Percentiles rank a stretch among this genome's conserved stretches.
Evolutionary conservation across 2,797 vertebrate species (phyloP).

Genomic region (Miichthys miiuy): DNA sequence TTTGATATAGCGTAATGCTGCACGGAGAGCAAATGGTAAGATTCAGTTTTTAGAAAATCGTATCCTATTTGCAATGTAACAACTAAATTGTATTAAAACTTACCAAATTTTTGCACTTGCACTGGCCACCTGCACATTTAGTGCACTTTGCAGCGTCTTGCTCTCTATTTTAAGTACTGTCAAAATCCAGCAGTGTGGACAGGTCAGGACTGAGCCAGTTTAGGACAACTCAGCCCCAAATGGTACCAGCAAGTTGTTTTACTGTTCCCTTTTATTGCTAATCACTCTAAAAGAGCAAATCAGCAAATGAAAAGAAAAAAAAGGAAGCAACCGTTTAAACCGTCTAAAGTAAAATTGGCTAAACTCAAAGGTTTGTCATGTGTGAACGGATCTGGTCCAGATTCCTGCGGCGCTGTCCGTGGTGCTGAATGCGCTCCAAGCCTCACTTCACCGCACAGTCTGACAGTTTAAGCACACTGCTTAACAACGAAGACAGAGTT

Average conservation of each 20-base stretch:
- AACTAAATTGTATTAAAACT: background rate
- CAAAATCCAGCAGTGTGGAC: background rate
- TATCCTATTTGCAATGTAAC: background rate
- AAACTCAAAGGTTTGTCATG: background rate
- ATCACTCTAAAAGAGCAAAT: no score
- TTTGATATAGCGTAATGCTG: background rate
- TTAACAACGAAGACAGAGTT: no score
- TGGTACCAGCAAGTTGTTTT: no score
- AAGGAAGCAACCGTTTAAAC: no score
- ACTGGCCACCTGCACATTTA: no score
- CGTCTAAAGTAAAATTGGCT: no score
- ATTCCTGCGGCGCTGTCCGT: background rate
- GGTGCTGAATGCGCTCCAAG: background rate
- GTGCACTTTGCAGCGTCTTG: background rate
- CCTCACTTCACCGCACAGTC: background rate
- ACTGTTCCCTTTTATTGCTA: background rate
- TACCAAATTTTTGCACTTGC: background rate
- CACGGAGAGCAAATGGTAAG: background rate
- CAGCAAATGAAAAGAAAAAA: background rate
- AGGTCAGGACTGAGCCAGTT: no score
- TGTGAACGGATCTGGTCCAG: background rate
- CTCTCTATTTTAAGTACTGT: background rate
- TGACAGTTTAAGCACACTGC: no score
- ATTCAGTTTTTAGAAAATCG: no score
- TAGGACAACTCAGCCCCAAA: no score